These are phyloP conservation scores for Acanthisitta chloris DNA, from an alignment of 2,113 vertebrate species.

Conservation along the genomic window DNA sequence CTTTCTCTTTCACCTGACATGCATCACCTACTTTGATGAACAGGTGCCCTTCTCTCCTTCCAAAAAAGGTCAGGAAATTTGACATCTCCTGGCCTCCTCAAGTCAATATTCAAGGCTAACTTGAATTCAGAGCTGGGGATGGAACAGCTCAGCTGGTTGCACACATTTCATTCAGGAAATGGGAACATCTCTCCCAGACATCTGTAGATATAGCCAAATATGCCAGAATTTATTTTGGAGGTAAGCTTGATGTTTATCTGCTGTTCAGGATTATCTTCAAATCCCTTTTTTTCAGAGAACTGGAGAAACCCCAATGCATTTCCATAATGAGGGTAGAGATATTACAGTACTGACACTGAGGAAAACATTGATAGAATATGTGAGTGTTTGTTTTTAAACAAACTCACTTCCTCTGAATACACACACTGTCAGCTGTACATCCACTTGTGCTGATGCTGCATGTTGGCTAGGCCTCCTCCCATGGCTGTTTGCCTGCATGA, in stretches of 20 bases:
- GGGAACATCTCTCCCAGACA: not conserved
- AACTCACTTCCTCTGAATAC: not conserved
- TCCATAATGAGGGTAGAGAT: not conserved
- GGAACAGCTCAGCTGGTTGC: not conserved
- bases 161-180: not conserved
- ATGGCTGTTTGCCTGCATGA: not conserved
- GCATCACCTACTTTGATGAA: not conserved
- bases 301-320: not conserved
- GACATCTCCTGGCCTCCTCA: not conserved
- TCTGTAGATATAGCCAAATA: not conserved
- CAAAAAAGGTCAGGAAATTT: not conserved
- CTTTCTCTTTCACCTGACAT: not conserved
- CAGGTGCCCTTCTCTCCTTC: not conserved
- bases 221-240: not conserved
- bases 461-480: not conserved
- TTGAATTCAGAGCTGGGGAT: not conserved
- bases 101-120: not conserved
- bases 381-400: not conserved
- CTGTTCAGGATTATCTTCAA: not conserved
- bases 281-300: not conserved
- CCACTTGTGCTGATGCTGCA: not conserved
- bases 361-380: not conserved
- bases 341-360: not conserved
- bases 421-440: not conserved
- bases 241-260: not conserved